Conservation (phyloP, 2,888 invertebrate genomes). For the Eupithecia abbreviata region DNA sequence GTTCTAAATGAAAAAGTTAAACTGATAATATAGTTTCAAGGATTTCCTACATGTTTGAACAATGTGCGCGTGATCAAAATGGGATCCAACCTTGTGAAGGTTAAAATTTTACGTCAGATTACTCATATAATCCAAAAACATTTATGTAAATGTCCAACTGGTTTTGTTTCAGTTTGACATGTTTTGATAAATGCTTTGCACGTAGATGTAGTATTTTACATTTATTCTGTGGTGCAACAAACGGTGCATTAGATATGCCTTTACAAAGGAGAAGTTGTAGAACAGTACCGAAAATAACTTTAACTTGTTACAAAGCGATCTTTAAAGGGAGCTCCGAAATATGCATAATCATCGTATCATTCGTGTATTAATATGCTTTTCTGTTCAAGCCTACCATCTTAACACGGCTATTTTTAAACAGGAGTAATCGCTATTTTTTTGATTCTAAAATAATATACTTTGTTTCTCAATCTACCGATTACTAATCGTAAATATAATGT, state of each 20-base stretch:
- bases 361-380: background rate
- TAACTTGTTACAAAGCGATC: slow-evolving; percentile 49
- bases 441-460: background rate
- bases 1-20: background rate
- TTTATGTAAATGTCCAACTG: background rate
- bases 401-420: background rate
- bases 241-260: background rate
- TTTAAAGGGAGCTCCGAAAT: background rate
- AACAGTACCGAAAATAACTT: slow-evolving; percentile 51
- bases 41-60: background rate
- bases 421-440: background rate
- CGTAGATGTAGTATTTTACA: background rate
- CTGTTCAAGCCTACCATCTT: background rate
- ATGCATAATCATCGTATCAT: background rate
- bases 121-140: background rate
- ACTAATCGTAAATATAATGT: too few relatives aligned
- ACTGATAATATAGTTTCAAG: background rate
- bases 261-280: slow-evolving; percentile 39
- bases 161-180: background rate
- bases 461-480: background rate
- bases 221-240: background rate
- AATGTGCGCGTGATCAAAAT: background rate
- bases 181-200: background rate
- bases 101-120: background rate
- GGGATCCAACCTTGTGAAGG: background rate